These are phyloP conservation scores for Pterocles burchelli DNA, from an alignment of 2,113 vertebrate species.

Conservation along the genomic window DNA sequence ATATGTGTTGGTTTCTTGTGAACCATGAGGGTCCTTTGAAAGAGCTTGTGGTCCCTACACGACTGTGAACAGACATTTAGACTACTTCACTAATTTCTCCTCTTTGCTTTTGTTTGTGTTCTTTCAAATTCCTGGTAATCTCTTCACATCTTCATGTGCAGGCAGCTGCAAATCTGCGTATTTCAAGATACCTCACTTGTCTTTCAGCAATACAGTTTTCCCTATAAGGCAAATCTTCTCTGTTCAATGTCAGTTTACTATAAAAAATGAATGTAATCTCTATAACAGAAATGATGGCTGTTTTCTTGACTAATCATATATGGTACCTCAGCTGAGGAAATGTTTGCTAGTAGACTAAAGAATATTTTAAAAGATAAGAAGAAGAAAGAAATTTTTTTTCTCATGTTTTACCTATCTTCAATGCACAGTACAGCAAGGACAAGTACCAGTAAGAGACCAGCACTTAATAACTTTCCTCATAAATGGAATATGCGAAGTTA, in stretches of 20 bases:
- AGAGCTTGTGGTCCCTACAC: rapidly evolving
- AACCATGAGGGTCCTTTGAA: not conserved
- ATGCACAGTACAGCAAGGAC: not conserved
- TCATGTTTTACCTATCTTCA: not conserved
- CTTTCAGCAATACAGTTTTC: not conserved
- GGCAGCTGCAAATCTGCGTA: not conserved
- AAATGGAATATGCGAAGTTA: not conserved
- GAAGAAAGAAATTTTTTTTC: not conserved
- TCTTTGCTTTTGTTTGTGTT: not conserved
- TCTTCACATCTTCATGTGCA: not conserved
- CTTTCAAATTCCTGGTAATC: not conserved
- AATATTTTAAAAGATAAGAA: not conserved
- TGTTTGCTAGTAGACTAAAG: not conserved
- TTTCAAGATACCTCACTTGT: not conserved
- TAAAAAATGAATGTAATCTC: not conserved
- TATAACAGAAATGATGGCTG: not conserved
- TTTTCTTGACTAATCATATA: not conserved
- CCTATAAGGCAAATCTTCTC: not conserved
- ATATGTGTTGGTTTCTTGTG: not conserved
- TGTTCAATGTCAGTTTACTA: not conserved
- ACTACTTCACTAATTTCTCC: not conserved
- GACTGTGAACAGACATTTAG: not conserved
- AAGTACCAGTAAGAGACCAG: not conserved
- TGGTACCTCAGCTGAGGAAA: not conserved
- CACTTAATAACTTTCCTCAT: not conserved